These are phyloP conservation scores for Andrena cerasifolii DNA, from an alignment of 1,140 invertebrate genomes.

Conservation along the genomic window DNA sequence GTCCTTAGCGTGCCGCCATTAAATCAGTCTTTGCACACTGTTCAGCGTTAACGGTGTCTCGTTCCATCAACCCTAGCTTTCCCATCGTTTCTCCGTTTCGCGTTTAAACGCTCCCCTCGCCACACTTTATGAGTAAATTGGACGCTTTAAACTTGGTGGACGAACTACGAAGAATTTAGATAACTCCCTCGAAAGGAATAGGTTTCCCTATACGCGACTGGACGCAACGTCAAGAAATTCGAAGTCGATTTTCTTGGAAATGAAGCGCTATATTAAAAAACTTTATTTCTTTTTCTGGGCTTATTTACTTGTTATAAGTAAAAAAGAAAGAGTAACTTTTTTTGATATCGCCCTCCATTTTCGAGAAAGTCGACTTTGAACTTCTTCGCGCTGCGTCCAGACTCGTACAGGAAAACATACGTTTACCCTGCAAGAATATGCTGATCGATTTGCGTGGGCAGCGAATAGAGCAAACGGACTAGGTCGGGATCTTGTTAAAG, in stretches of 20 bases:
- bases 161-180: constrained; percentile 14
- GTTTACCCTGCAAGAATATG: constrained; percentile 25
- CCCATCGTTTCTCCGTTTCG: background rate
- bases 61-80: constrained; percentile 27
- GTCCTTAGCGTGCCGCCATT: constrained; percentile 39
- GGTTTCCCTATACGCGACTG: too few relatives aligned
- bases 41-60: constrained; percentile 38
- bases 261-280: too few relatives aligned
- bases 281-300: too few relatives aligned
- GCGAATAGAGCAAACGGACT: constrained; percentile 28
- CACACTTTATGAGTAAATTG: background rate
- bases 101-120: background rate
- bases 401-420: too few relatives aligned
- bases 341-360: too few relatives aligned
- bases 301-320: too few relatives aligned
- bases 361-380: too few relatives aligned
- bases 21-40: constrained; percentile 36
- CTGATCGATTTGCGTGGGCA: constrained; percentile 18
- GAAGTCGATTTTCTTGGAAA: too few relatives aligned
- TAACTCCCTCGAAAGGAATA: too few relatives aligned
- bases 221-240: too few relatives aligned
- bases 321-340: too few relatives aligned
- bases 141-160: background rate
- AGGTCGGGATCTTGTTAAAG: constrained; percentile 38
- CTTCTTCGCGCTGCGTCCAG: too few relatives aligned